Evolutionary conservation across 2,888 invertebrate species (phyloP).

Genomic region (Hirtodrosophila confusa): DNA sequence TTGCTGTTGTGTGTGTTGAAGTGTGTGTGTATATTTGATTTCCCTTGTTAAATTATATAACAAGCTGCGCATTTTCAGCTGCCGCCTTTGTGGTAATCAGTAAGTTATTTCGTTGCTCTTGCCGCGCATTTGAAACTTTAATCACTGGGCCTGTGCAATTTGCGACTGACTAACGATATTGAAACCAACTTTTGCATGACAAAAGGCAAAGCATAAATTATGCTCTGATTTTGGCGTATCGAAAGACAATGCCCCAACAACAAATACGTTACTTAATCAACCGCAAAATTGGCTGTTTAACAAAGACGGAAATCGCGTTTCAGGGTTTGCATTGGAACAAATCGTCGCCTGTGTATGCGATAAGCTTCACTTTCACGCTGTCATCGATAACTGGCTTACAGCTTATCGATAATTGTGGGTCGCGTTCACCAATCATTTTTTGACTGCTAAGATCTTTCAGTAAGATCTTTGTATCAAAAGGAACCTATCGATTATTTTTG

Average conservation of each 20-base stretch:
- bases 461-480: too few species aligned
- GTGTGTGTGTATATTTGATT: constrained; percentile 3
- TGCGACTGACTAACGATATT: constrained; percentile 11
- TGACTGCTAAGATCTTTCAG: too few species aligned
- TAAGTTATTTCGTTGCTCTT: constrained; percentile 8
- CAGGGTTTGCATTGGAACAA: too few species aligned
- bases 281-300: constrained; percentile 9
- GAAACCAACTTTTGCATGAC: constrained; percentile 5
- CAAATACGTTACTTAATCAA: constrained; percentile 11
- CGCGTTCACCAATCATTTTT: too few species aligned
- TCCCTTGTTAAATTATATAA: constrained; percentile 32
- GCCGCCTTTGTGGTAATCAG: constrained; percentile 25
- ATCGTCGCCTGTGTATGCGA: not conserved
- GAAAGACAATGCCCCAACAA: not conserved
- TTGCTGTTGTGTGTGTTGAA: not conserved
- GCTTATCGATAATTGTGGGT: not conserved
- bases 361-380: constrained; percentile 1
- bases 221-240: constrained; percentile 5
- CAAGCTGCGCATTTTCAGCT: constrained; percentile 5
- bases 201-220: constrained; percentile 25
- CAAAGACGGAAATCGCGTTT: too few species aligned
- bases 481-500: too few species aligned
- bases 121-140: constrained; percentile 45
- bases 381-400: not conserved
- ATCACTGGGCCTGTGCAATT: constrained; percentile 27